These are phyloP conservation scores for Sitophilus oryzae DNA, from an alignment of 1,140 invertebrate genomes.

Conservation along the genomic window DNA sequence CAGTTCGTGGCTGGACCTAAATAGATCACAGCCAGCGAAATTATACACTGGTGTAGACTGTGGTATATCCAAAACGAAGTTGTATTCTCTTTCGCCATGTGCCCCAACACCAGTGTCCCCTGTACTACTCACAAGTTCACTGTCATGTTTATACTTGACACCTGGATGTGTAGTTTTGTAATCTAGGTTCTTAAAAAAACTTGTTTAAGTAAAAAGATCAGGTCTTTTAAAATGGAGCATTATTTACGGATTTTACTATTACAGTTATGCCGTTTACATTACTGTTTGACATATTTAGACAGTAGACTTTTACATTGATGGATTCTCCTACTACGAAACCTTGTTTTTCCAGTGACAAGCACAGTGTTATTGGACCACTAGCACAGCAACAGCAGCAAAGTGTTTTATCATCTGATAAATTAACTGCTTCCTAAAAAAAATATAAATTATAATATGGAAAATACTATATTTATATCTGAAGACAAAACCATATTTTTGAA, in stretches of 20 bases:
- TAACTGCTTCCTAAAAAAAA: constrained; percentile 9
- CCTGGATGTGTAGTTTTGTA: constrained; percentile 6
- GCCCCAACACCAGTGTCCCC: constrained; percentile 16
- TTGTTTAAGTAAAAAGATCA: not conserved
- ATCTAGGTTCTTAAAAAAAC: constrained; percentile 8
- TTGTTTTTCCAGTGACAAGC: constrained; percentile 10
- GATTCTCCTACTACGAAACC: constrained; percentile 10
- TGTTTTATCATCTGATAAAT: constrained; percentile 12
- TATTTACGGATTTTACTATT: constrained; percentile 5
- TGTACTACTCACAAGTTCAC: constrained; percentile 2
- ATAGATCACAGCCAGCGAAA: constrained; percentile 10
- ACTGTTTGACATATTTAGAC: constrained; percentile 12
- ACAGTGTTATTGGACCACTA: constrained; percentile 7
- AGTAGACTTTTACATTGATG: not conserved
- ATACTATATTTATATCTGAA: not conserved
- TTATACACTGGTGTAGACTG: constrained; percentile 2
- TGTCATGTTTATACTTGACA: constrained; percentile 4
- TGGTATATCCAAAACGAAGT: constrained; percentile 14
- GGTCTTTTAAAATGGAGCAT: no score
- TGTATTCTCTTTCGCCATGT: constrained; percentile 15
- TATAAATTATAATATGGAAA: not conserved
- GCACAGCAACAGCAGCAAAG: constrained; percentile 17
- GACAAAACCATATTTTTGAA: not conserved
- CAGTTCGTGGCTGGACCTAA: constrained; percentile 1
- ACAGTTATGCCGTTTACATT: constrained; percentile 1